These are phyloP conservation scores for Ctenoplectra terminalis DNA, from an alignment of 1,140 invertebrate genomes.

Conservation along the genomic window DNA sequence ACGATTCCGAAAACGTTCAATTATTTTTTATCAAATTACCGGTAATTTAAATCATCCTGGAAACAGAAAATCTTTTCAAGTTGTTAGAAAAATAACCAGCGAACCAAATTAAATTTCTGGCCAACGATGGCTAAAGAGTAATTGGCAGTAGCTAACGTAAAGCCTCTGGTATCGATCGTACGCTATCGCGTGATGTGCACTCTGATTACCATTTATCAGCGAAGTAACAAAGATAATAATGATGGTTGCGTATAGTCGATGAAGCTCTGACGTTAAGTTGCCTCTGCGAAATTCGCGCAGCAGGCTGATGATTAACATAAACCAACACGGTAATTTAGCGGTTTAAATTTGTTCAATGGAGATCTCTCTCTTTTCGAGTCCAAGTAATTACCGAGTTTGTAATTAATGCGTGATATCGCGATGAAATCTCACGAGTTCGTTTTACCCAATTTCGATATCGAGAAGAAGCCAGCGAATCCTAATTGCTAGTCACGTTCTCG, in stretches of 20 bases:
- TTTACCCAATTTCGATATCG: constrained; percentile 29
- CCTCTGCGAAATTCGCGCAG: constrained; percentile 19
- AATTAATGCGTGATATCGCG: constrained; percentile 50
- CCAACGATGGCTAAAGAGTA: neutral
- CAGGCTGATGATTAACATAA: constrained; percentile 43
- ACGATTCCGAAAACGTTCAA: neutral
- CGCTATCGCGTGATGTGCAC: neutral
- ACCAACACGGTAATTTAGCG: neutral
- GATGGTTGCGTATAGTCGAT: neutral
- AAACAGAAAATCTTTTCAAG: neutral
- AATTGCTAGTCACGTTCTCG: constrained; percentile 42
- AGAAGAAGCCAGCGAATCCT: constrained; percentile 28
- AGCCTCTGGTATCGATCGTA: constrained; percentile 5
- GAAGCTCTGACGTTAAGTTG: constrained; percentile 2
- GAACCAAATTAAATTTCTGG: constrained; percentile 5
- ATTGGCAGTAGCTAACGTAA: neutral
- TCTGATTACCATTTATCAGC: constrained; percentile 43
- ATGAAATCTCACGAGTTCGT: constrained; percentile 17
- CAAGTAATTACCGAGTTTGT: constrained; percentile 50
- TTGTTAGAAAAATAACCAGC: neutral
- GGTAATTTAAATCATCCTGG: neutral
- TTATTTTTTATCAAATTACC: neutral
- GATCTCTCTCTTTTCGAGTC: constrained; percentile 16
- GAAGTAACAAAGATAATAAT: constrained; percentile 33
- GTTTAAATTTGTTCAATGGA: constrained; percentile 17